Evolutionary conservation across 2,797 vertebrate genomes (phyloP), one percentile per base, ranked within the genome.

Genomic region (Cyclura pinguis): DNA sequence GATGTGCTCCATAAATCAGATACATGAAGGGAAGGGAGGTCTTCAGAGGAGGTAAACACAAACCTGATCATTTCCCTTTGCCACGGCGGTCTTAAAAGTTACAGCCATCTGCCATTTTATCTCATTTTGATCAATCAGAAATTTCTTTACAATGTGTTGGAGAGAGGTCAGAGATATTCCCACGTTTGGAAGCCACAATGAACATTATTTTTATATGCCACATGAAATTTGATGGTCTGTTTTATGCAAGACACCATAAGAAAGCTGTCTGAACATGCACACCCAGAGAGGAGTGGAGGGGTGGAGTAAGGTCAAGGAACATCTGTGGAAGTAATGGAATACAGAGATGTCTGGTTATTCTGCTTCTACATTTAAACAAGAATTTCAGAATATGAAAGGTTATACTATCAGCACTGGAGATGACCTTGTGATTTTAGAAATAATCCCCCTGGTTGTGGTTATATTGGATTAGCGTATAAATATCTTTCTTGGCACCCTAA

Each of bases 31-130:
- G 32, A 59, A 59, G n/a, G 64, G 24, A 62, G 69, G 38, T 7
- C 18, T 84, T 89, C 55, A 59, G 85, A 50, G 42, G 13, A 62
- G 29, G 42, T 52, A 29, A 62, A 35, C 27, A 42, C 7, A 72
- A 73, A 88, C 81, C 4, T 59, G 74, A 32, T 81, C 91, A 92
- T 93, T 90, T 96, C 59, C n/a, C 55, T 24, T 82, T 59, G 35
- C 88, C 55, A 35, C 59, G 52, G 52, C 42, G 52, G 42, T 52
- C 74, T 64, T 80, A 64, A 5, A 64, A 87, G 14, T 80, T 38
- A 55, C 73, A 67, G 47, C 82, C 47, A 10, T 78, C 59, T 85
- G 62, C 80, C 50, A 52, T 88, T 88, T 83, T 50, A 76, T 89
- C 81, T 77, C 50, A 20, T 91, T 9, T 84, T 92, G 52, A 57